Evolutionary conservation across 2,113 vertebrate genomes (phyloP), one percentile per base, ranked within the genome.

Genomic region (Ornithorhynchus anatinus): DNA sequence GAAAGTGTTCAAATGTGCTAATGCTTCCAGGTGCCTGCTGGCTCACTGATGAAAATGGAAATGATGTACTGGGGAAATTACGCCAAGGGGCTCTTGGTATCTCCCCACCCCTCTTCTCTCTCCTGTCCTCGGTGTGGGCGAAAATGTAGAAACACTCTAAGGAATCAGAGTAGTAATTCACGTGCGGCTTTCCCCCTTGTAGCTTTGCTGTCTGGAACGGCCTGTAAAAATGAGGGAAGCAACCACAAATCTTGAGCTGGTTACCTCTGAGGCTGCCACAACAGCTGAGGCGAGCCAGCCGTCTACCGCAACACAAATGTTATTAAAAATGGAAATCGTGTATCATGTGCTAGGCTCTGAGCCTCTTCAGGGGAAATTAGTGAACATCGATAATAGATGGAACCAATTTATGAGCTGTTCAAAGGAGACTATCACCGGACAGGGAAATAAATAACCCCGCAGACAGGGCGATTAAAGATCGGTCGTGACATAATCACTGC

Each of bases 311-410:
- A 32, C 13, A 22, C 29, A 45, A 47, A 20, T 23, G 9, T 27
- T n/a, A 12, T 10, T n/a, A n/a, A 57, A 61, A 44, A 25, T 29
- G 10, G 32, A 72, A 72, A 47, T 9, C 33, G 39, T 25, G 17
- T 20, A 33, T 47, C 22, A 23, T n/a, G 11, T 10, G 17, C 32
- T 27, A 77, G 77, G 47, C 61, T 80, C 61, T 61, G 57, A 16
- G 40, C 45, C 31, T 35, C 43, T 81, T 85, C 57, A 61, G 72
- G 33, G 47, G 61, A 68, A 81, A 81, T 77, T 45, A 59, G 35
- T 8, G 53, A 71, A 33, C 17, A 13, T n/a, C 20, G 50, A 57
- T 75, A 48, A 79, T 37, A 13, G 68, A 72, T 71, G 59, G 10
- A 37, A 50, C 54, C 82, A 73, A 77, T 13, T 86, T 75, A 32